Evolutionary conservation across 2,113 vertebrate genomes (phyloP).

Genomic region (Lepus europaeus): DNA sequence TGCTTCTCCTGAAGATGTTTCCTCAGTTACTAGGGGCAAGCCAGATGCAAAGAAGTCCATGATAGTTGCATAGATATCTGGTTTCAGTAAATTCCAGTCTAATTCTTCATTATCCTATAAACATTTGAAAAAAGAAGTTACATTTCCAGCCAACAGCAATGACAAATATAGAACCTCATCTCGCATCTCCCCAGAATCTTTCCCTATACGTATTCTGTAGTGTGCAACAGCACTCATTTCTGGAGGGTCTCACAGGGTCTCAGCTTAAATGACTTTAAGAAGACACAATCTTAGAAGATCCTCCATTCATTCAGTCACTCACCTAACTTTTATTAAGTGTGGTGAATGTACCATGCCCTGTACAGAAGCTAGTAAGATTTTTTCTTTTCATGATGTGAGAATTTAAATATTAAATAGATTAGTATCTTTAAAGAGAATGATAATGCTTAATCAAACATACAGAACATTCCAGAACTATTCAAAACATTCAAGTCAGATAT

Average conservation of each 20-base stretch:
- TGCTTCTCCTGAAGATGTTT: conserved; percentile 92
- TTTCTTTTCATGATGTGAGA: conserved; percentile 18
- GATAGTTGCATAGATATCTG: conserved; percentile 97
- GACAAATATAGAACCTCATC: conserved; percentile 42
- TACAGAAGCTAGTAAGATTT: neutral
- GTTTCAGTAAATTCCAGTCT: conserved; percentile 97
- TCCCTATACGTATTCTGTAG: neutral
- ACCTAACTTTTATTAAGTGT: neutral
- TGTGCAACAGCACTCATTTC: conserved; percentile 4
- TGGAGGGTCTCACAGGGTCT: neutral
- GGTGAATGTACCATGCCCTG: neutral
- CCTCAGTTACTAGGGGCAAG: conserved; percentile 94
- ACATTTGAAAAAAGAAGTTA: conserved; percentile 50
- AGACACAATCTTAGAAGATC: conserved; percentile 31
- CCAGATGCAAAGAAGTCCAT: conserved; percentile 99
- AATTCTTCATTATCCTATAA: conserved; percentile 89
- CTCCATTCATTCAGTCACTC: conserved; percentile 3
- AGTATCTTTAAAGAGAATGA: conserved; percentile 14
- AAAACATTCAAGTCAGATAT: conserved; percentile 50
- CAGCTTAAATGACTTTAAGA: conserved; percentile 37
- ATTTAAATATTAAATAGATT: conserved; percentile 18
- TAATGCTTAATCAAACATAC: neutral
- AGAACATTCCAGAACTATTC: neutral
- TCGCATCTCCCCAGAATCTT: conserved; percentile 8
- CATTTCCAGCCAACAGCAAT: conserved; percentile 55